Conservation (phyloP, 2,888 invertebrate species). For the Sicus ferrugineus region DNA sequence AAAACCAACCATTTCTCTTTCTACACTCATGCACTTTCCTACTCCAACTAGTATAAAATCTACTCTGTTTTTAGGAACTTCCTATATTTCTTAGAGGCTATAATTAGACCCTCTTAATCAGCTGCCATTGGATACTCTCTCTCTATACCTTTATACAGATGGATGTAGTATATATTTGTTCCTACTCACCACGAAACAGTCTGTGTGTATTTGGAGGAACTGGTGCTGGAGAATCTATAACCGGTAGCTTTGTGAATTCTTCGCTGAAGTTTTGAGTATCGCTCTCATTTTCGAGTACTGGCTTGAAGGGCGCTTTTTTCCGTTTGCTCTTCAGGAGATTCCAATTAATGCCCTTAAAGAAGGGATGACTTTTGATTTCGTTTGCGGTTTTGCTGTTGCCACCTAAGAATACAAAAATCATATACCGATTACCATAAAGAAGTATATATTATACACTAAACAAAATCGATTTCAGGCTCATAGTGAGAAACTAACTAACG, state of each 20-base stretch:
- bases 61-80: too few relatives aligned
- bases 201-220: conserved; percentile 86
- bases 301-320: conserved; percentile 88
- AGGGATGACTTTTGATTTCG: conserved; percentile 89
- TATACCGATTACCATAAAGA: too few relatives aligned
- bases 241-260: conserved; percentile 92
- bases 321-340: conserved; percentile 78
- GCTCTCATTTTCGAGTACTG: conserved; percentile 83
- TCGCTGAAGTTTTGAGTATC: conserved; percentile 97
- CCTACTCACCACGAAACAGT: conserved; percentile 75
- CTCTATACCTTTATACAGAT: too few relatives aligned
- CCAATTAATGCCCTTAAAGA: conserved; percentile 88
- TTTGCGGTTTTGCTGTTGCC: conserved; percentile 84
- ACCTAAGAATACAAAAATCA: conserved; percentile 66
- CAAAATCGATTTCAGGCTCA: too few relatives aligned
- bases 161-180: background rate
- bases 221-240: conserved; percentile 90
- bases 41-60: too few relatives aligned
- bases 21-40: too few relatives aligned
- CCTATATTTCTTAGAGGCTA: too few relatives aligned
- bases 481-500: too few relatives aligned
- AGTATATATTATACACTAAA: too few relatives aligned
- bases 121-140: too few relatives aligned
- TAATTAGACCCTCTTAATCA: too few relatives aligned
- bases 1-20: too few relatives aligned